Percentiles rank a stretch among this genome's conserved stretches.
These are phyloP conservation scores for Graptemys geographica DNA, from an alignment of 2,797 vertebrate species.

Conservation along the genomic window DNA sequence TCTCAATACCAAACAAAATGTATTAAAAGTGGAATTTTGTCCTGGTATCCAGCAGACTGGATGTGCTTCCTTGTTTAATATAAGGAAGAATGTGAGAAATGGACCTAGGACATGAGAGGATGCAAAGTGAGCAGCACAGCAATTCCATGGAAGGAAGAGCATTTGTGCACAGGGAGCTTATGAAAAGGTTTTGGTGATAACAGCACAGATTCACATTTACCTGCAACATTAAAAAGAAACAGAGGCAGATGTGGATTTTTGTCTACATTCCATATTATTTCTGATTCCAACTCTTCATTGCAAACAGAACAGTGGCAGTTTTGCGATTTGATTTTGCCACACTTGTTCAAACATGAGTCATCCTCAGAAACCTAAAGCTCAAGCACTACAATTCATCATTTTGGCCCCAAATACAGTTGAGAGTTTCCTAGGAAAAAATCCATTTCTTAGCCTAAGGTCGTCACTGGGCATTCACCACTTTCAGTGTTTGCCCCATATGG, in stretches of 20 bases:
- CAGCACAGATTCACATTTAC: background rate
- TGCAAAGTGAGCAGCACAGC: background rate
- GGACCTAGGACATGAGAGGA: background rate
- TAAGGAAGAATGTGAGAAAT: background rate
- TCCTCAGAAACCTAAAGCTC: background rate
- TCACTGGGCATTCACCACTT: background rate
- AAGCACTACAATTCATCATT: background rate
- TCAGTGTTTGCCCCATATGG: background rate
- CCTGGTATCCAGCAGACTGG: background rate
- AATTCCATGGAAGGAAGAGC: background rate
- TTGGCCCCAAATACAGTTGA: background rate
- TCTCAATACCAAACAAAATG: no score
- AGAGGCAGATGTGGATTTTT: background rate
- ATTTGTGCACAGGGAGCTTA: background rate
- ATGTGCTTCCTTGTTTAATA: background rate
- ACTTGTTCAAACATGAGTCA: background rate
- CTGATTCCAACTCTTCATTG: conserved; percentile 28
- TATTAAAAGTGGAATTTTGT: background rate
- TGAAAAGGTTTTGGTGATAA: background rate
- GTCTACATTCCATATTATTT: conserved; percentile 31
- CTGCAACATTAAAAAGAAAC: background rate
- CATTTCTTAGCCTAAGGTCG: background rate
- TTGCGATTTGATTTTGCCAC: background rate
- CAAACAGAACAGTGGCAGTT: conserved; percentile 41
- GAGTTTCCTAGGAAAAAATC: background rate